These are phyloP conservation scores for Acromyrmex charruanus DNA, from an alignment of 1,140 invertebrate genomes.

Conservation along the genomic window DNA sequence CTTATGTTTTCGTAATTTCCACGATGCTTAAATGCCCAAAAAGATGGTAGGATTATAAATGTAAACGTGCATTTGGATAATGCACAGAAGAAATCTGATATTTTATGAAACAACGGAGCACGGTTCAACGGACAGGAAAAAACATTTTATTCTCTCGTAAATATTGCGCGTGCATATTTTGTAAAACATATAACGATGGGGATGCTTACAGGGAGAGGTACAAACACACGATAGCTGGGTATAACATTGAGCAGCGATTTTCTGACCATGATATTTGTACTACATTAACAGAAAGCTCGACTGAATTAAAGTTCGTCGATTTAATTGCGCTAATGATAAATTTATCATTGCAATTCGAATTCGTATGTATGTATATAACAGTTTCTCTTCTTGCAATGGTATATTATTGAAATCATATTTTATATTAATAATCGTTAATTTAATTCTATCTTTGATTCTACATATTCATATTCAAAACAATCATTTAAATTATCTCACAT, in stretches of 20 bases:
- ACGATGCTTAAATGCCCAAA: conserved; percentile 49
- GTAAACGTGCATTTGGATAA: conserved; percentile 55
- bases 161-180: conserved; percentile 54
- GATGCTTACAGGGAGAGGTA: background rate
- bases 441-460: background rate
- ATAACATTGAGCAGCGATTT: conserved; percentile 41
- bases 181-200: conserved; percentile 49
- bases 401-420: conserved; percentile 35
- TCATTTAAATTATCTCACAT: background rate
- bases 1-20: conserved; percentile 36
- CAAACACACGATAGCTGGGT: conserved; percentile 37
- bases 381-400: background rate
- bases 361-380: background rate
- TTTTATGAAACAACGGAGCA: conserved; percentile 63
- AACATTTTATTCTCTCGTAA: conserved; percentile 59
- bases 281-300: conserved; percentile 45
- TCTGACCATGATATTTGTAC: conserved; percentile 38
- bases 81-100: conserved; percentile 63
- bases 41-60: conserved; percentile 62
- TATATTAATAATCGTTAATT: background rate
- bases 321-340: conserved; percentile 37
- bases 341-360: conserved; percentile 18
- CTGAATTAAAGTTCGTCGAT: conserved; percentile 22
- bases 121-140: conserved; percentile 53
- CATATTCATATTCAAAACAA: background rate